These are phyloP conservation scores for Petromus typicus DNA, from an alignment of 2,113 vertebrate genomes.

Conservation along the genomic window DNA sequence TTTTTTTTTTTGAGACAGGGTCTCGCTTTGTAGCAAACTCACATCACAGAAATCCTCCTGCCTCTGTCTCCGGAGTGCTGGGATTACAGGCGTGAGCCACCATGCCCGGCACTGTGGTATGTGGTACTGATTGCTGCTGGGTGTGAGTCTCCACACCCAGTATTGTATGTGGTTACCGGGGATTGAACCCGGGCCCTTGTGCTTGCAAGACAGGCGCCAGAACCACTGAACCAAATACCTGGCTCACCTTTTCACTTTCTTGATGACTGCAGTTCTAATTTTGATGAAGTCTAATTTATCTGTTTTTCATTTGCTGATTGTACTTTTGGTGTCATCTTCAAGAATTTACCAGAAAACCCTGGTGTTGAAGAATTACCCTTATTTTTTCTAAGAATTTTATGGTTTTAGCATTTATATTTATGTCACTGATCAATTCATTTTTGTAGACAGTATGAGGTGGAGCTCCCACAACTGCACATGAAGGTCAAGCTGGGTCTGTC, in stretches of 20 bases:
- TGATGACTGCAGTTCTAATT: background rate
- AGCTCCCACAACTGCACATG: background rate
- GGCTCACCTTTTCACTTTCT: slow-evolving; percentile 1
- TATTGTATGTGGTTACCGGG: too few species aligned
- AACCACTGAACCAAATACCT: too few species aligned
- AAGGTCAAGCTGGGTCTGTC: background rate
- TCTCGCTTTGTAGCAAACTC: too few species aligned
- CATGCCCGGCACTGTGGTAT: too few species aligned
- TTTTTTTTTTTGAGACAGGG: too few species aligned
- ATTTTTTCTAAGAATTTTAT: background rate
- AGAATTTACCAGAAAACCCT: background rate
- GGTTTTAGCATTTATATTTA: background rate
- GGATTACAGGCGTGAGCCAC: too few species aligned
- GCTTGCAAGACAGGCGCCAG: too few species aligned
- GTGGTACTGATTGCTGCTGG: too few species aligned
- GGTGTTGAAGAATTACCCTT: background rate
- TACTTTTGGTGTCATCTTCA: background rate
- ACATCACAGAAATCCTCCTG: too few species aligned
- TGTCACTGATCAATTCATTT: background rate
- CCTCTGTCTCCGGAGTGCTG: too few species aligned
- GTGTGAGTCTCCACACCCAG: too few species aligned
- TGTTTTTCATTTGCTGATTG: background rate
- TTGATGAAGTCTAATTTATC: background rate
- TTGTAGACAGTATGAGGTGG: background rate
- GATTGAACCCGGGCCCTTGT: too few species aligned